Evolutionary conservation across 2,888 invertebrate genomes (phyloP), one percentile per base, ranked within the genome.

Genomic region (Philereme transversata): DNA sequence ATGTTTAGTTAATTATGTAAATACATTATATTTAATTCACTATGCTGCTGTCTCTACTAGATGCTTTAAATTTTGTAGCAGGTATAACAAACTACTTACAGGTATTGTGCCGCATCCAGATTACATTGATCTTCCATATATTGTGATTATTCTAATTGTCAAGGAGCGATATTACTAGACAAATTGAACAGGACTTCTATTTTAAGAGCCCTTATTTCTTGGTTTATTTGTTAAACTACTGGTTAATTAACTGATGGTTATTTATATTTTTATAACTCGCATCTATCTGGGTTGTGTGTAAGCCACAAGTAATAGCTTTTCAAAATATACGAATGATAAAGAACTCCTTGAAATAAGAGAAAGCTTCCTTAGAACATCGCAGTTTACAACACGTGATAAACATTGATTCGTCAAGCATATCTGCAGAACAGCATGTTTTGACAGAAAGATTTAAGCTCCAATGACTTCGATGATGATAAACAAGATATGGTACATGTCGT

Each of bases 401-500:
- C 64, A 73, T 70, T 68, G 66, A 76, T 81, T 79, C 74, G 76
- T 79, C 73, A 77, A 75, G 78, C 75, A 65, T 78, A 72, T 77
- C 75, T 73, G 66, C 74, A 73, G 71, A 73, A 74, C 70, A 72
- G 68, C 71, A 70, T 74, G 65, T 67, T 66, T 67, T 70, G 78
- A 78, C 71, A 77, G 67, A 62, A 70, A 68, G 68, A 73, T 74
- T 73, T 69, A 73, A 74, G 69, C 68, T 56, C 54, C 69, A 67
- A 48, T 55, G 57, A 44, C 43, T 47, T 33, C 70, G 64, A 69
- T 72, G 75, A 68, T 71, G 63, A 81, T 77, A 78, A 81, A 80
- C 70, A 76, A 78, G 76, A 76, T 72, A 76, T 75, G 73, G 76
- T 76, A 78, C 67, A 76, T 78, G 77, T 77, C 77, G 77, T 82